Evolutionary conservation across 2,797 vertebrate species (phyloP).

Genomic region (Sebastolobus alascanus): DNA sequence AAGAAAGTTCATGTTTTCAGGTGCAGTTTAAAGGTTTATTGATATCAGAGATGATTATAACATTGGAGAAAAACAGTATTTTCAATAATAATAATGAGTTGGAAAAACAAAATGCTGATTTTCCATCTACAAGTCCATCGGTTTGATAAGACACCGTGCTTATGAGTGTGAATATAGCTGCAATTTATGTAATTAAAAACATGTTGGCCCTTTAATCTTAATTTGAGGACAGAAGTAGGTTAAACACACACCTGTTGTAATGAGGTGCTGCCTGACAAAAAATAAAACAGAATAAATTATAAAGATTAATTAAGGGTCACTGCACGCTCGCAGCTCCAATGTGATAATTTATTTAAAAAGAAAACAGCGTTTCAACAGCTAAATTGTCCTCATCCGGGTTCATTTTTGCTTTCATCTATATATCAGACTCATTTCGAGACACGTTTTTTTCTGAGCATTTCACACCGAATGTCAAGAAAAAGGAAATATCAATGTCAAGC

Average conservation of each 20-base stretch:
- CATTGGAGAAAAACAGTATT: neutral
- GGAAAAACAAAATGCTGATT: neutral
- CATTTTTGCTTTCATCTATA: neutral
- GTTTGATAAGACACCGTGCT: neutral
- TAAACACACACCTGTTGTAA: neutral
- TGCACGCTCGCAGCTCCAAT: neutral
- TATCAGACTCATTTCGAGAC: neutral
- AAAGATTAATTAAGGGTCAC: conserved; percentile 5
- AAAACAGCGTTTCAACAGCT: neutral
- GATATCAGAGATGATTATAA: neutral
- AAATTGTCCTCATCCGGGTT: too few relatives aligned
- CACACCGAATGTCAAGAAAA: neutral
- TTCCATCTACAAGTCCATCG: neutral
- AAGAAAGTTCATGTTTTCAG: neutral
- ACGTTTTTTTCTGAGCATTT: neutral
- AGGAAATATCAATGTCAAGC: neutral
- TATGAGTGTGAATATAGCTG: neutral
- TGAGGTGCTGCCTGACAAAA: neutral
- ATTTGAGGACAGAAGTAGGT: neutral
- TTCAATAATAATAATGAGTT: neutral
- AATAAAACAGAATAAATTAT: conserved; percentile 1
- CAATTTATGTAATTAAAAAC: neutral
- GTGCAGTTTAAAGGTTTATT: neutral
- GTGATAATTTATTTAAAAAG: neutral
- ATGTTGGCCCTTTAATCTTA: neutral